Evolutionary conservation across 2,888 invertebrate genomes (phyloP), one percentile per base, ranked within the genome.

Genomic region (Ceratothoa steindachneri): DNA sequence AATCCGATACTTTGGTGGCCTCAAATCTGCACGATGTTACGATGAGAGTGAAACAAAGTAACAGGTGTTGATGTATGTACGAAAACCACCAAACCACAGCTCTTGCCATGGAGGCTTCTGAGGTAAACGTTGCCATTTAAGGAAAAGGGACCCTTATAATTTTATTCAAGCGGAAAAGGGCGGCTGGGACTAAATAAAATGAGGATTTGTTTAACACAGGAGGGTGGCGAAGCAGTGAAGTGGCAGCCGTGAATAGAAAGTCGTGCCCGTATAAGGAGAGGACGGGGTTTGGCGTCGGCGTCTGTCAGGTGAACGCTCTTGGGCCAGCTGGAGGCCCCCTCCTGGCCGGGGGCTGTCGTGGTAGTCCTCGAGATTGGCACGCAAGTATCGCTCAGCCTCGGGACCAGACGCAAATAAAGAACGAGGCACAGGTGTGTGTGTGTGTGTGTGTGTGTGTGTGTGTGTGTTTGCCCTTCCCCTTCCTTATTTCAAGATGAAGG

Each of bases 201-300:
- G 24, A 60, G 27, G 60, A 12, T 60, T 60, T 15, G 60, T n/a
- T 24, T 24, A 12, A 24, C 60, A 24, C 24, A 22, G 60, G 60
- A 60, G 60, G n/a, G 27, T 24, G 60, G 60, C n/a, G n/a, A n/a
- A n/a, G n/a, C n/a, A n/a, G n/a, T n/a, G n/a, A n/a, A n/a, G n/a
- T n/a, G n/a, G n/a, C n/a, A n/a, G 60, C n/a, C 60, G 60, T 60
- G 60, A 60, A 60, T 60, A 60, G 60, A 60, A 60, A 60, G 60
- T 60, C 27, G 1, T 24, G 24, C 12, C 60, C 60, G n/a, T 24
- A 60, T 60, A 60, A 3, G 60, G 60, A 60, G 24, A 24, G 22
- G n/a, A 60, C 60, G 24, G 60, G 60, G 22, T 60, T 60, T n/a
- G 60, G 22, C 24, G 60, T 24, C 60, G 12, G n/a, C 60, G 12